Evolutionary conservation across 2,113 vertebrate species (phyloP), one percentile per base, ranked within the genome.

Genomic region (Connochaetes taurinus): DNA sequence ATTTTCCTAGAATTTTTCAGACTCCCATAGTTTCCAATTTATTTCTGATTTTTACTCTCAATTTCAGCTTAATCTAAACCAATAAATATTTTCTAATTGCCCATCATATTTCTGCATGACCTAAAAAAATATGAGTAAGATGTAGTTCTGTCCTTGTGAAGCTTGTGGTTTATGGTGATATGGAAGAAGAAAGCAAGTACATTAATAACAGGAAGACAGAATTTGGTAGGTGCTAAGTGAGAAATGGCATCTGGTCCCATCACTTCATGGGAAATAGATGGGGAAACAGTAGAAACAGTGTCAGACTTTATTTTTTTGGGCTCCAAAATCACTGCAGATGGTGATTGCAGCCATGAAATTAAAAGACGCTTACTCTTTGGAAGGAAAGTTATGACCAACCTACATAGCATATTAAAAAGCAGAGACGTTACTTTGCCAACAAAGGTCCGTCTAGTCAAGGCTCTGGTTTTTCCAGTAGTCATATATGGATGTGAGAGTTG

Each of bases 21-120:
- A 80, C 13, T 52, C 58, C 62, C 10, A 25, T 60, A 91, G 6
- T 95, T 88, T 86, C 11, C 76, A 25, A 43, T 78, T 96, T 57
- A 13, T 8, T 52, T 92, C 52, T 53, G 27, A 78, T n/a, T 62
- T 87, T 52, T 40, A 55, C n/a, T 80, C 31, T 64, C 52, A 19
- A 7, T 55, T n/a, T 52, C 33, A 9, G 29, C 27, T 90, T 27
- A 31, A 47, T 62, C 83, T 87, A 92, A 74, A 55, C 47, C 6
- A 43, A 9, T 13, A 11, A 23, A 40, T 82, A n/a, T 81, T 81
- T 94, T 87, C 27, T 45, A 83, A 78, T 52, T 67, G 52, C 47
- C 29, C 33, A 0, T 81, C 13, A 13, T 53, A 33, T 67, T 83
- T 55, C 45, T 1, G 0, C n/a, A 17, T 6, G 29, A 25, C 17